phyloP scores from a whole-genome alignment of 2,888 invertebrate genomes.

The Noctuana brunneofusca region DNA sequence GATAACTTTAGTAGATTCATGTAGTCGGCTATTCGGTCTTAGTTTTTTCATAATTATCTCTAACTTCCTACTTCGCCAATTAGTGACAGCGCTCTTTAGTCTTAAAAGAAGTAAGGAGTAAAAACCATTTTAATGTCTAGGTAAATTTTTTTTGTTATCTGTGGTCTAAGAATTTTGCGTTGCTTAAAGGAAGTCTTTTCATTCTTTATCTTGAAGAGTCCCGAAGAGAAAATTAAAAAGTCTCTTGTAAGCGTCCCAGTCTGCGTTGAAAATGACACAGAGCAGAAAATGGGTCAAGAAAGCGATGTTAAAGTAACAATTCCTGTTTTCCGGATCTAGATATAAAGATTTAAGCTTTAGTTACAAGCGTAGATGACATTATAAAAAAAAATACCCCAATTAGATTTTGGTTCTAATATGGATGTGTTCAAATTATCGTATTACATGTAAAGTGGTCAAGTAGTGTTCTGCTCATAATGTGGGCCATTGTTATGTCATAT shows the following conservation, averaged over 20 bases:
- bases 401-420: neutral
- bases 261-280: conserved; percentile 16
- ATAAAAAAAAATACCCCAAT: too few relatives aligned
- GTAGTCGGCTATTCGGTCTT: too few relatives aligned
- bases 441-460: neutral
- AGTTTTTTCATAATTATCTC: neutral
- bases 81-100: neutral
- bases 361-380: too few relatives aligned
- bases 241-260: conserved; percentile 1
- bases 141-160: neutral
- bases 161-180: neutral
- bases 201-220: conserved; percentile 16
- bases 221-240: conserved; percentile 27
- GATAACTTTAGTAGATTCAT: too few relatives aligned
- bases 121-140: neutral
- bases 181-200: conserved; percentile 14
- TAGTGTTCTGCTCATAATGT: conserved; percentile 7
- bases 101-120: neutral
- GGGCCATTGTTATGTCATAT: conserved; percentile 9
- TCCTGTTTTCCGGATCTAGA: neutral
- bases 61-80: neutral
- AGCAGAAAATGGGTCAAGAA: conserved; percentile 15
- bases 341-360: too few relatives aligned
- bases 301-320: neutral
- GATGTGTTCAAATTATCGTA: neutral